Evolutionary conservation across 2,113 vertebrate species (phyloP).

Genomic region (Erythrolamprus reginae): DNA sequence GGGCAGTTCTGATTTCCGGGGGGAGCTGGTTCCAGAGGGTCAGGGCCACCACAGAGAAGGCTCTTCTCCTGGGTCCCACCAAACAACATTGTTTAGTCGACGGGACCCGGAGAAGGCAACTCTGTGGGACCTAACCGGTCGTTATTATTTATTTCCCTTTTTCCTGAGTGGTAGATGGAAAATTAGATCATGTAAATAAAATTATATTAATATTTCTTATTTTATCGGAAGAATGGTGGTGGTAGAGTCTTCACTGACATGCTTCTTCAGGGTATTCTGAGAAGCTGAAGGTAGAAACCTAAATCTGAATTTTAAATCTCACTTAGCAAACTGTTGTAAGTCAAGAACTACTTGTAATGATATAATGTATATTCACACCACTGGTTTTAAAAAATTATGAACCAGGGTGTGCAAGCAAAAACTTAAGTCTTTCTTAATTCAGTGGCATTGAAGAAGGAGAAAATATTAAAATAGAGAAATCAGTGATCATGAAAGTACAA

Average conservation of each 20-base stretch:
- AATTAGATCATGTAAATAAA: background rate
- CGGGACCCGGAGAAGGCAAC: too few relatives aligned
- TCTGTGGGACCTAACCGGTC: too few relatives aligned
- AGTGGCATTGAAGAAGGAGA: background rate
- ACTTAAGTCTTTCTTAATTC: background rate
- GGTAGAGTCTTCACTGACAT: background rate
- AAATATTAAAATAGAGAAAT: background rate
- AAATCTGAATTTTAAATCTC: background rate
- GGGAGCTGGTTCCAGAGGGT: too few relatives aligned
- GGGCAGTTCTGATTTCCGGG: too few relatives aligned
- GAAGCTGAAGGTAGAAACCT: background rate
- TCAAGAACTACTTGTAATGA: background rate
- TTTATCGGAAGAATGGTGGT: background rate
- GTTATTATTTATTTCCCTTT: background rate
- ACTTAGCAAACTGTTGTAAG: background rate
- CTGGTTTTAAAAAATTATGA: background rate
- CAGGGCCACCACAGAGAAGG: too few relatives aligned
- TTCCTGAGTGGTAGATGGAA: background rate
- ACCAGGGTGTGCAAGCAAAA: background rate
- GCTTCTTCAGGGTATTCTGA: background rate
- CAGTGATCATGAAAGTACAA: background rate
- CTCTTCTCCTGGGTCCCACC: too few relatives aligned
- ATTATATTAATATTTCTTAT: background rate
- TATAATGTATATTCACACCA: background rate
- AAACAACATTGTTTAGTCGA: too few relatives aligned